These are phyloP conservation scores for Drosophila percnosoma DNA, from an alignment of 2,888 invertebrate species.

Conservation along the genomic window DNA sequence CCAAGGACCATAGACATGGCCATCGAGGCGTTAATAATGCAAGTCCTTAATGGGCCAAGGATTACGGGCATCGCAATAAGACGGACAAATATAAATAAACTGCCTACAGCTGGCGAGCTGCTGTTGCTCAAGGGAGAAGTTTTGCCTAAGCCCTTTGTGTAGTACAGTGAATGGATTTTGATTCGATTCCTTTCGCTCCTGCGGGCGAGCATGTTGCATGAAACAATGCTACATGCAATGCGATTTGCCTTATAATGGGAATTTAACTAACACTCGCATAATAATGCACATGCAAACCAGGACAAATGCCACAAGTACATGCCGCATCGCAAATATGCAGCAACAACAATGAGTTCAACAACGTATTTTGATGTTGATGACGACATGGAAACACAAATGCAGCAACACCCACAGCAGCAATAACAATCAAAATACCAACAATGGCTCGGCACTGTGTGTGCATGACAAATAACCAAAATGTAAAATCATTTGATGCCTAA, in stretches of 20 bases:
- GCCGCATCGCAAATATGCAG: conserved; percentile 48
- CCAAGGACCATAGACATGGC: background rate
- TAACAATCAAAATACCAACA: conserved; percentile 31
- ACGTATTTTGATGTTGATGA: conserved; percentile 34
- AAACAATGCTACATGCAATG: conserved; percentile 46
- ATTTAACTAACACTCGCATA: conserved; percentile 76
- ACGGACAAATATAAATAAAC: conserved; percentile 62
- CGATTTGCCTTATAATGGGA: conserved; percentile 74
- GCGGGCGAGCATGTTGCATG: conserved; percentile 37
- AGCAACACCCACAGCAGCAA: conserved; percentile 27
- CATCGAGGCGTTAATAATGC: conserved; percentile 64
- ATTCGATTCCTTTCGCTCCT: background rate
- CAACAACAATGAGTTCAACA: conserved; percentile 17
- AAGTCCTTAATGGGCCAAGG: conserved; percentile 64
- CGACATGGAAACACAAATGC: conserved; percentile 54
- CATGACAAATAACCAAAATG: conserved; percentile 78
- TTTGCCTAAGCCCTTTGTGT: conserved; percentile 34
- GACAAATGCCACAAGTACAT: conserved; percentile 50
- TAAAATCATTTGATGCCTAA: conserved; percentile 75
- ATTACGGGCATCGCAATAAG: conserved; percentile 63
- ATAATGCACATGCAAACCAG: conserved; percentile 53
- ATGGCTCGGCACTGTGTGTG: conserved; percentile 14
- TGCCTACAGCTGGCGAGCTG: conserved; percentile 47
- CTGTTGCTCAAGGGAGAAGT: conserved; percentile 3
- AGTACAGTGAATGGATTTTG: conserved; percentile 7